Conservation (phyloP, 2,797 vertebrate species). For the Pseudochirops corinnae region DNA sequence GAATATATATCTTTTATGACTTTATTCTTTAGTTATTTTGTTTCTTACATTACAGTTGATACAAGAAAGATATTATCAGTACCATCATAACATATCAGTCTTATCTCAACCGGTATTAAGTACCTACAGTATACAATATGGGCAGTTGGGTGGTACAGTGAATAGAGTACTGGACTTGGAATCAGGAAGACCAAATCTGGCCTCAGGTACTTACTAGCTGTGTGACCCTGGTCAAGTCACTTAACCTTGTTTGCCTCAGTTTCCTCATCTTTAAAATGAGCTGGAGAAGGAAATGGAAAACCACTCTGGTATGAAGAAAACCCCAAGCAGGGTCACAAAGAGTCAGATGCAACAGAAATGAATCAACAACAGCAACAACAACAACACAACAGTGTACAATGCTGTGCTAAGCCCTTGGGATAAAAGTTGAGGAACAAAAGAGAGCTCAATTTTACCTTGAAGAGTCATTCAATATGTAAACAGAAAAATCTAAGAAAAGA, state of each 20-base stretch:
- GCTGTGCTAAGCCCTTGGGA: background rate
- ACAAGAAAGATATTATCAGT: background rate
- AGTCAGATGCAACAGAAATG: background rate
- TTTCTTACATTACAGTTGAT: background rate
- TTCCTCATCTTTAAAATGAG: background rate
- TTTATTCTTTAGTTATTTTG: constrained; percentile 36
- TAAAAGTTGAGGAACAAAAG: background rate
- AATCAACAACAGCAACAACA: background rate
- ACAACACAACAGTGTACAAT: background rate
- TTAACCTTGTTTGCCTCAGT: background rate
- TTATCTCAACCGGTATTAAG: background rate
- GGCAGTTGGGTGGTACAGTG: background rate
- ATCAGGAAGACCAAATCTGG: background rate
- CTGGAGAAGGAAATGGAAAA: background rate
- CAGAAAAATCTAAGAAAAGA: background rate
- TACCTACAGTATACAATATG: background rate
- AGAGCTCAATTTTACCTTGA: background rate
- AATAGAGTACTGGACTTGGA: background rate
- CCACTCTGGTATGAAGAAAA: background rate
- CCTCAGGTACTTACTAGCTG: background rate
- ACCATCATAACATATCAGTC: background rate
- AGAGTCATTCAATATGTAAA: background rate
- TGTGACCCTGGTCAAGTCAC: background rate
- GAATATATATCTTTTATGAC: background rate
- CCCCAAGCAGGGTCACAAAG: too few relatives aligned